Evolutionary conservation across 2,888 invertebrate genomes (phyloP).

Genomic region (Xestia sexstrigata): DNA sequence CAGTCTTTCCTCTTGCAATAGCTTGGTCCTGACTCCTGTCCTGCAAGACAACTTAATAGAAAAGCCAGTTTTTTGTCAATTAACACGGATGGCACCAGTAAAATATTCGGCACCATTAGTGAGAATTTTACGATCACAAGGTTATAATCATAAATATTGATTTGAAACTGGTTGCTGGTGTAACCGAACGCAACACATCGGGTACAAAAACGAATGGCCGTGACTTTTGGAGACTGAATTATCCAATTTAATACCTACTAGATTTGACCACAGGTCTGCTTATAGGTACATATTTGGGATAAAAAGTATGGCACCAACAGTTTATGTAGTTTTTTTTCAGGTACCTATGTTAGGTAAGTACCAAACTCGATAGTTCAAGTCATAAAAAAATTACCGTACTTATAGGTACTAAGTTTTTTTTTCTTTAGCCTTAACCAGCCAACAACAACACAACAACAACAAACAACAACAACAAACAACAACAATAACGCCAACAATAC

Average conservation of each 20-base stretch:
- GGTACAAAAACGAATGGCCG: constrained; percentile 29
- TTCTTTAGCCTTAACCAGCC: no score
- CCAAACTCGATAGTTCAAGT: neutral
- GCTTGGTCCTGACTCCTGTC: neutral
- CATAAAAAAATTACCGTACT: neutral
- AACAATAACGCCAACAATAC: no score
- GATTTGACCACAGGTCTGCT: neutral
- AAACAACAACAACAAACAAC: no score
- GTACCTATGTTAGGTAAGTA: neutral
- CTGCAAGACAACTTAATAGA: neutral
- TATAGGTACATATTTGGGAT: neutral
- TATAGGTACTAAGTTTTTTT: no score
- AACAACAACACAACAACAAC: no score
- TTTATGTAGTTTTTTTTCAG: no score
- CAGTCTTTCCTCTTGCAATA: neutral
- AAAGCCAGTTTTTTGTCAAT: constrained; percentile 6
- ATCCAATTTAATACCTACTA: neutral
- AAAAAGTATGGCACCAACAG: neutral
- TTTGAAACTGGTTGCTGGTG: constrained; percentile 51
- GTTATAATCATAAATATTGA: constrained; percentile 48
- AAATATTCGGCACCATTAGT: constrained; percentile 28
- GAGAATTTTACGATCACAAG: constrained; percentile 40
- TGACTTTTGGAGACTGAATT: constrained; percentile 27
- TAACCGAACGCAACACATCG: constrained; percentile 29
- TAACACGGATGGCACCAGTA: constrained; percentile 15